These are phyloP conservation scores for Dolichopus griseipennis DNA, from an alignment of 2,888 invertebrate genomes.

Conservation along the genomic window DNA sequence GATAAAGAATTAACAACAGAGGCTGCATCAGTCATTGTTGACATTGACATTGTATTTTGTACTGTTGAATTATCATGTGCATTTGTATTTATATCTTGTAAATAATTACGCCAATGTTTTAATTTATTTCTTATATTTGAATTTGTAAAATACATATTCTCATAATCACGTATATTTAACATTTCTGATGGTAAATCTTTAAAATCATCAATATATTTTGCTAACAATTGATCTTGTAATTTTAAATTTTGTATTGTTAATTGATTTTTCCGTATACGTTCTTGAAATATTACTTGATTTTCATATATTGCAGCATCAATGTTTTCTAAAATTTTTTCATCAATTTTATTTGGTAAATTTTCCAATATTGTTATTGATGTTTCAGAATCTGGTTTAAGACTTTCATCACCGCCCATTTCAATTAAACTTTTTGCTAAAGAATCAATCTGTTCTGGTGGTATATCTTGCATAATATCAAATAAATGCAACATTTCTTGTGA, in stretches of 20 bases:
- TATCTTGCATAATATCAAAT: constrained; percentile 24
- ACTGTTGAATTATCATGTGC: constrained; percentile 24
- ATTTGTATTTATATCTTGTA: constrained; percentile 23
- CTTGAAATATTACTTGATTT: constrained; percentile 26
- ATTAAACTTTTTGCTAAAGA: constrained; percentile 22
- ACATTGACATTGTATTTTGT: constrained; percentile 24
- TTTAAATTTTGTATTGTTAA: constrained; percentile 25
- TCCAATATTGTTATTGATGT: constrained; percentile 21
- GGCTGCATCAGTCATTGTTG: constrained; percentile 20
- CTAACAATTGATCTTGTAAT: constrained; percentile 23
- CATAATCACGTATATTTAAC: constrained; percentile 22
- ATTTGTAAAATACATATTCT: constrained; percentile 24
- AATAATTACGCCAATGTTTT: constrained; percentile 25
- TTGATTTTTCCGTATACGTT: constrained; percentile 24
- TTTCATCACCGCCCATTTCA: constrained; percentile 23
- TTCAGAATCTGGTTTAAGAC: constrained; percentile 20
- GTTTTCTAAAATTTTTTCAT: constrained; percentile 24
- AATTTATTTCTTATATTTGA: constrained; percentile 21
- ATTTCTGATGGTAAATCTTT: constrained; percentile 21
- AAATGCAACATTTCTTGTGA: constrained; percentile 26
- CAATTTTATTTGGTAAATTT: constrained; percentile 21
- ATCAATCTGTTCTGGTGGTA: constrained; percentile 23
- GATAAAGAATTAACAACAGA: constrained; percentile 19
- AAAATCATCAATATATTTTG: constrained; percentile 23
- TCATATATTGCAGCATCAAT: constrained; percentile 25